A percentile compares a stretch with the other conserved stretches of the same genome.
These are phyloP conservation scores for Chelon labrosus DNA, from an alignment of 2,797 vertebrate species.

Conservation along the genomic window DNA sequence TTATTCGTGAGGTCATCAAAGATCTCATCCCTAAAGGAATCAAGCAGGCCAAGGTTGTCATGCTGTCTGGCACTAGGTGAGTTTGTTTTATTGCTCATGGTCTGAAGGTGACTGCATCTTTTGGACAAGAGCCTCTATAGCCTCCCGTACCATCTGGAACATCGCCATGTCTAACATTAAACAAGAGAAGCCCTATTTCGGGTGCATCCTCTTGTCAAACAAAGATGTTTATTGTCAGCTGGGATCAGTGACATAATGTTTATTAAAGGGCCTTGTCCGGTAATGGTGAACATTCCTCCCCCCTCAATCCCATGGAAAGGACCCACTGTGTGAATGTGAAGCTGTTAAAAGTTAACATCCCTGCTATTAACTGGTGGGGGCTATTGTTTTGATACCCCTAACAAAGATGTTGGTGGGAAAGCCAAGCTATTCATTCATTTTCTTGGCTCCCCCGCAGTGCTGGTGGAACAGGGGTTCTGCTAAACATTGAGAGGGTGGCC, in stretches of 20 bases:
- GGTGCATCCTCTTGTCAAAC: conserved; percentile 68
- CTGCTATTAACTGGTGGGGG: conserved; percentile 7
- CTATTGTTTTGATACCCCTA: conserved; percentile 21
- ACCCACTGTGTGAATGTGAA: conserved; percentile 40
- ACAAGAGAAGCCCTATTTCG: conserved; percentile 67
- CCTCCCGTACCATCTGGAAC: conserved; percentile 23
- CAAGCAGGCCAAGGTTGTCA: conserved; percentile 88
- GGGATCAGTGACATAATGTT: conserved; percentile 73
- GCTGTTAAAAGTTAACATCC: conserved; percentile 22
- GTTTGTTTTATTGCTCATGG: conserved; percentile 29
- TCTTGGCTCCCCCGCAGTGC: conserved; percentile 76
- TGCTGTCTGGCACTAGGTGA: conserved; percentile 89
- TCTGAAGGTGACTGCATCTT: conserved; percentile 33
- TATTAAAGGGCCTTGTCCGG: conserved; percentile 63
- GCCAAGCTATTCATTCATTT: conserved; percentile 36
- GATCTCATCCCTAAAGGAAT: conserved; percentile 88
- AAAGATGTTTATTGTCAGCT: conserved; percentile 65
- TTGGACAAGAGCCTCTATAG: conserved; percentile 20
- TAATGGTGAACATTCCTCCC: conserved; percentile 52
- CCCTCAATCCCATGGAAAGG: conserved; percentile 35
- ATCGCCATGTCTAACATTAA: conserved; percentile 51
- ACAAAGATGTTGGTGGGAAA: conserved; percentile 12
- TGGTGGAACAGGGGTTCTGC: conserved; percentile 88
- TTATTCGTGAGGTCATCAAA: conserved; percentile 90
- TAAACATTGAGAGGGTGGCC: conserved; percentile 88